These are phyloP conservation scores for Melangyna quadrimaculata DNA, from an alignment of 2,888 invertebrate genomes.

Conservation along the genomic window DNA sequence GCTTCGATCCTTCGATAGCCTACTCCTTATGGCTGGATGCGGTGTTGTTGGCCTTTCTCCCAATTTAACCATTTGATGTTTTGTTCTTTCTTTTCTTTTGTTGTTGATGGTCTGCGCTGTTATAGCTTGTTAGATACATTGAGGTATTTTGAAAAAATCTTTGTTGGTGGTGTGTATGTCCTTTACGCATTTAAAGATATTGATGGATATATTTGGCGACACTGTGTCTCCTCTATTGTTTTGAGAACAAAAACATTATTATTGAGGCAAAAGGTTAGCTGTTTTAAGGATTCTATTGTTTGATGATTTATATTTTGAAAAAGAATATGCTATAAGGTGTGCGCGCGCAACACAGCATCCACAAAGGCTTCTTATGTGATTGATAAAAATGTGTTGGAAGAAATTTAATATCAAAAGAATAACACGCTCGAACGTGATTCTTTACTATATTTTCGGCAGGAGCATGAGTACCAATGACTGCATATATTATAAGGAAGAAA, in stretches of 20 bases:
- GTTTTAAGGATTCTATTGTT: slow-evolving; percentile 61
- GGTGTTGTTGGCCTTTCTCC: slow-evolving; percentile 27
- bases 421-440: slow-evolving; percentile 47
- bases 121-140: slow-evolving; percentile 43
- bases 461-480: too few species aligned
- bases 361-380: slow-evolving; percentile 50
- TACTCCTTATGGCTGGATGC: not conserved
- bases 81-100: slow-evolving; percentile 18
- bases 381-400: slow-evolving; percentile 57
- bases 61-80: slow-evolving; percentile 55
- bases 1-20: not conserved
- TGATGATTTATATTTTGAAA: slow-evolving; percentile 58
- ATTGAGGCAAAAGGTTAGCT: slow-evolving; percentile 69
- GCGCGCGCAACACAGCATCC: slow-evolving; percentile 15
- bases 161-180: slow-evolving; percentile 71
- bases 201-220: slow-evolving; percentile 75
- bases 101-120: slow-evolving; percentile 12
- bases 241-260: slow-evolving; percentile 73
- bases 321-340: slow-evolving; percentile 43
- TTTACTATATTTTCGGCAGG: slow-evolving; percentile 32
- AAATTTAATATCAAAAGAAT: slow-evolving; percentile 8
- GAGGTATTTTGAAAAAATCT: slow-evolving; percentile 7
- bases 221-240: slow-evolving; percentile 74
- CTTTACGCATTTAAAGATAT: slow-evolving; percentile 69
- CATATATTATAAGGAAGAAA: too few species aligned